Base-by-base conservation (phyloP, 2,888 invertebrate genomes). In the Diploptera punctata region DNA sequence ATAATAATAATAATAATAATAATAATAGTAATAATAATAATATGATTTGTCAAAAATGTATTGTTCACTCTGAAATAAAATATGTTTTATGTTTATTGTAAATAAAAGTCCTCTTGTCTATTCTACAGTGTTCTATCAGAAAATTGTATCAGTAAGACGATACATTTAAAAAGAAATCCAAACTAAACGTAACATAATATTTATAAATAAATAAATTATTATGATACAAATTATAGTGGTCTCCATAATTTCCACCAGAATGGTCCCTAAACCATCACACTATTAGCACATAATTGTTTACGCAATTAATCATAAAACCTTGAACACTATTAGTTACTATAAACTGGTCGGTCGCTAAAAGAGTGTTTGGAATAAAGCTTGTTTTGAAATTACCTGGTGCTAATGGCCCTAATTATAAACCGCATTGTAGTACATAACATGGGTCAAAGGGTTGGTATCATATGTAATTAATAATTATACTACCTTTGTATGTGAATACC, bases 361-460 rank as follows among this genome's bases (percentile, higher is more conserved):
- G 52, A 19, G 52, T 57, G n/a, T 21, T 9, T 24, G 57, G 57
- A 57, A 57, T 57, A 57, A 29, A 57, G 57, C 57, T 57, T 57
- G 57, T 57, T 57, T 57, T 57, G 57, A 57, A 57, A 57, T 57
- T 57, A 24, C 29, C 31, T 31, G 26, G 57, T 57, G 57, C 57
- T 57, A 57, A 57, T 57, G 29, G 57, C 26, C 24, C 43, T 65
- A 65, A 65, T 65, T 65, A 65, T 43, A 65, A 65, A 47, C 65
- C 47, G n/a, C 65, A 65, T 29, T 65, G 44, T 24, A 57, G 29
- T n/a, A n/a, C n/a, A 57, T n/a, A 57, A 24, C 44, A 47, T 18
- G 47, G 47, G 65, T 65, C 65, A 65, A 65, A 65, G 65, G 65
- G 44, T 57, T 65, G 44, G 65, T 47, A 65, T 65, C 47, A 43